Evolutionary conservation across 2,888 invertebrate genomes (phyloP).

Genomic region (Lasioglossum lativentre): DNA sequence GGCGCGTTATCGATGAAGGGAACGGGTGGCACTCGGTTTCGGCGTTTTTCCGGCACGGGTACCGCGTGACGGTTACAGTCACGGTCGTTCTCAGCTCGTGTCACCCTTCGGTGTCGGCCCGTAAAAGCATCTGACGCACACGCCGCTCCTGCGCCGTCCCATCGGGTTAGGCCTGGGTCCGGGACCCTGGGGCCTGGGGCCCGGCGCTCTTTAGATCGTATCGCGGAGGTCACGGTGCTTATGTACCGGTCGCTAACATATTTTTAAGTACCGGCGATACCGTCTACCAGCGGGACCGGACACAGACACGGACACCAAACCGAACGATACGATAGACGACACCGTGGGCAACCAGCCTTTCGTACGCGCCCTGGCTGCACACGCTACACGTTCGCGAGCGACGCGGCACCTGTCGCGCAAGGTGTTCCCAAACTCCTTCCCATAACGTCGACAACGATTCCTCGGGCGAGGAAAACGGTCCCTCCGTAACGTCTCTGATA

Average conservation of each 20-base stretch:
- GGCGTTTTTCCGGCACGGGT: constrained; percentile 70
- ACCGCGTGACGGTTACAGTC: constrained; percentile 80
- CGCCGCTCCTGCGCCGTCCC: constrained; percentile 53
- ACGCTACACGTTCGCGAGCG: constrained; percentile 61
- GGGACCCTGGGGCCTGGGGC: constrained; percentile 35
- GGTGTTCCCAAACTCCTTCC: constrained; percentile 78
- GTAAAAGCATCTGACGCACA: constrained; percentile 80
- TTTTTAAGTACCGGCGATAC: constrained; percentile 81
- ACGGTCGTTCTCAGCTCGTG: constrained; percentile 69
- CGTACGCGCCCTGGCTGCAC: constrained; percentile 30
- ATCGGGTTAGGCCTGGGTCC: constrained; percentile 38
- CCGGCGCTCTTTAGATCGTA: constrained; percentile 79
- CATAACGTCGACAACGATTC: constrained; percentile 33
- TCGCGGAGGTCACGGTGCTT: constrained; percentile 84
- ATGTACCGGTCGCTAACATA: constrained; percentile 82
- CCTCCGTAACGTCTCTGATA: background rate
- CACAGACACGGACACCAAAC: constrained; percentile 54
- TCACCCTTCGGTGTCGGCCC: constrained; percentile 53
- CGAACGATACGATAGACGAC: constrained; percentile 41
- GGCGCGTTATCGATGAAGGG: constrained; percentile 48
- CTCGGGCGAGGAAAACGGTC: constrained; percentile 4
- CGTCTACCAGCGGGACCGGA: constrained; percentile 65
- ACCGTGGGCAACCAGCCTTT: constrained; percentile 27
- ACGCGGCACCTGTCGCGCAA: constrained; percentile 83
- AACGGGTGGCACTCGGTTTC: constrained; percentile 47